A percentile compares a stretch with the other conserved stretches of the same genome.
These are phyloP conservation scores for Acanthopagrus latus DNA, from an alignment of 2,797 vertebrate genomes.

Conservation along the genomic window DNA sequence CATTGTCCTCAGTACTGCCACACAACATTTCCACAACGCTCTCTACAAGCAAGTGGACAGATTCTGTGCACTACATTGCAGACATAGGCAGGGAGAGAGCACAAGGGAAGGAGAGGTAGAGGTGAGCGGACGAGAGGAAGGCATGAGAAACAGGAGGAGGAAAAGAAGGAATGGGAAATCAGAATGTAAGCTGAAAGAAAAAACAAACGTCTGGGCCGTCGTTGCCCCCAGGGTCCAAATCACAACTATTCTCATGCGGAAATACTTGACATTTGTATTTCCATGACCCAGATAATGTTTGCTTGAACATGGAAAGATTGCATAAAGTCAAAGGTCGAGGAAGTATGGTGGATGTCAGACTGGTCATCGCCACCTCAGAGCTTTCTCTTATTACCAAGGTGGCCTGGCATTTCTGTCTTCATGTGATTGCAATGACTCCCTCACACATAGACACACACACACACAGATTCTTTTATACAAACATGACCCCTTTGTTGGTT, in stretches of 20 bases:
- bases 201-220: not conserved
- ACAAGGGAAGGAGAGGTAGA: not conserved
- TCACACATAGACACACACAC: not conserved
- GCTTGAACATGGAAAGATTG: conserved; percentile 50
- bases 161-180: not conserved
- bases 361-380: conserved; percentile 46
- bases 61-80: conserved; percentile 52
- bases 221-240: conserved; percentile 49
- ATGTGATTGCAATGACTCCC: conserved; percentile 20
- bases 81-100: conserved; percentile 23
- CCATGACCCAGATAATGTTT: conserved; percentile 64
- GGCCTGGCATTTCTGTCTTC: conserved; percentile 58
- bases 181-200: not conserved
- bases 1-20: conserved; percentile 82
- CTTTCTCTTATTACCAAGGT: conserved; percentile 55
- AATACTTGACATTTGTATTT: conserved; percentile 62
- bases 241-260: conserved; percentile 50
- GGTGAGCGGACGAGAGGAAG: not conserved
- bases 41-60: conserved; percentile 58
- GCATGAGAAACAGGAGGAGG: not conserved
- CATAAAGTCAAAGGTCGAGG: conserved; percentile 60
- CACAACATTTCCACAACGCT: conserved; percentile 70
- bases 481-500: conserved; percentile 55
- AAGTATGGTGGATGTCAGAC: conserved; percentile 36
- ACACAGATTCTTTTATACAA: conserved; percentile 33